A percentile compares a stretch with the other conserved stretches of the same genome.
These are phyloP conservation scores for Chrysaora quinquecirrha DNA, from an alignment of 30 jellyfish, hydroid and myxozoan genomes.

Conservation along the genomic window DNA sequence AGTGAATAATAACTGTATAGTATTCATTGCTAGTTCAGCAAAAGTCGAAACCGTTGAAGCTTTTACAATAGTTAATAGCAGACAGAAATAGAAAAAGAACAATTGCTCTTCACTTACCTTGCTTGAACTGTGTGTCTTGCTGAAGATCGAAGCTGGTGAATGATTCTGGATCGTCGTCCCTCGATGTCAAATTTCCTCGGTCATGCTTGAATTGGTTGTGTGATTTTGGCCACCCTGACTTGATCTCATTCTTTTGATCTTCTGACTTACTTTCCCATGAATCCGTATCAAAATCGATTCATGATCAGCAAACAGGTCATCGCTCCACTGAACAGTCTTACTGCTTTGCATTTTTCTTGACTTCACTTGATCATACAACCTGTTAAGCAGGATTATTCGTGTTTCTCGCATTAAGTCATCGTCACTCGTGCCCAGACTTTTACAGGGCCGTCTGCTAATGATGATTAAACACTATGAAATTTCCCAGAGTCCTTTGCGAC, in stretches of 20 bases:
- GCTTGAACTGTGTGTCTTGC: conserved; percentile 9
- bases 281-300: conserved; percentile 6
- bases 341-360: neutral
- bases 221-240: conserved; percentile 48
- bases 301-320: neutral
- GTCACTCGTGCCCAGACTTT: neutral
- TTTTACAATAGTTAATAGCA: too few species aligned
- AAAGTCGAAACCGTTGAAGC: too few species aligned
- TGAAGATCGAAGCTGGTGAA: conserved; percentile 1
- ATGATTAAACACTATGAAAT: too few species aligned
- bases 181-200: conserved; percentile 2
- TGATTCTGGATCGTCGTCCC: neutral
- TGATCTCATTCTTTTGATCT: neutral
- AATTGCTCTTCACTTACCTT: neutral
- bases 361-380: neutral
- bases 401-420: neutral
- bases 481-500: too few species aligned
- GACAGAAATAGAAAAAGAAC: neutral
- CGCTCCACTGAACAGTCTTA: neutral
- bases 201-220: conserved; percentile 61
- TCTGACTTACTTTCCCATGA: neutral
- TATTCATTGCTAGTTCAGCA: too few species aligned
- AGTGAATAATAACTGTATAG: too few species aligned
- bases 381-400: neutral
- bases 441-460: too few species aligned